Conservation (phyloP, 2,888 invertebrate genomes). For the Eupithecia vulgata region DNA sequence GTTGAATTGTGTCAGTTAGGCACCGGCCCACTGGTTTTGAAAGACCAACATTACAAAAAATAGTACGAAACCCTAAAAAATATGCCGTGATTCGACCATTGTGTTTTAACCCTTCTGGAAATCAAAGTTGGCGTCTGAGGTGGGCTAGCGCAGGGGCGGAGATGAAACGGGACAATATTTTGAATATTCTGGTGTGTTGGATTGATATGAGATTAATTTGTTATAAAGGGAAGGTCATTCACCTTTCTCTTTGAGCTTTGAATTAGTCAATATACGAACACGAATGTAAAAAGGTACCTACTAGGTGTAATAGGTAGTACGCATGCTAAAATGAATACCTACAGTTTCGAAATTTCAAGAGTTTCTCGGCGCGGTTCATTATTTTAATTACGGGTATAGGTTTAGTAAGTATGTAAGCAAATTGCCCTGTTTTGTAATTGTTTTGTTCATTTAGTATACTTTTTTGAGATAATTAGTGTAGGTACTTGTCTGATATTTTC, state of each 20-base stretch:
- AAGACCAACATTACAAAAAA: constrained; percentile 61
- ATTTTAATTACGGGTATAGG: not conserved
- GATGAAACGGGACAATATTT: constrained; percentile 71
- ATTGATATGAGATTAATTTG: constrained; percentile 42
- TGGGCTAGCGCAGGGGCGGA: constrained; percentile 66
- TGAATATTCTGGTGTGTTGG: constrained; percentile 60
- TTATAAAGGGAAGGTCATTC: constrained; percentile 21
- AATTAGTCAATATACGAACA: not conserved
- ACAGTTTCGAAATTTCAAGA: not conserved
- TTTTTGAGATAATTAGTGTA: not conserved
- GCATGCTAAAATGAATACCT: not conserved
- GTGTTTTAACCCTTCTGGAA: constrained; percentile 69
- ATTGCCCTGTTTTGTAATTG: not conserved
- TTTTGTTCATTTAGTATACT: too few species aligned
- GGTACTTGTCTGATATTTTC: not conserved
- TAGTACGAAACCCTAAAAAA: constrained; percentile 41
- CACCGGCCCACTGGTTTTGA: constrained; percentile 72
- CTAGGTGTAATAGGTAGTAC: too few species aligned
- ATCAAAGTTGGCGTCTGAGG: constrained; percentile 62
- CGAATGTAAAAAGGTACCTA: not conserved
- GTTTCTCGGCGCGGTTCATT: not conserved
- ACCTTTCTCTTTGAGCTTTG: constrained; percentile 16
- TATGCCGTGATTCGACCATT: constrained; percentile 78
- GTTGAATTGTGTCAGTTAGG: constrained; percentile 70
- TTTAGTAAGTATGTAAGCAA: not conserved